These are phyloP conservation scores for Alviniconcha marisindica DNA, from an alignment of 1,140 invertebrate genomes.

Conservation along the genomic window DNA sequence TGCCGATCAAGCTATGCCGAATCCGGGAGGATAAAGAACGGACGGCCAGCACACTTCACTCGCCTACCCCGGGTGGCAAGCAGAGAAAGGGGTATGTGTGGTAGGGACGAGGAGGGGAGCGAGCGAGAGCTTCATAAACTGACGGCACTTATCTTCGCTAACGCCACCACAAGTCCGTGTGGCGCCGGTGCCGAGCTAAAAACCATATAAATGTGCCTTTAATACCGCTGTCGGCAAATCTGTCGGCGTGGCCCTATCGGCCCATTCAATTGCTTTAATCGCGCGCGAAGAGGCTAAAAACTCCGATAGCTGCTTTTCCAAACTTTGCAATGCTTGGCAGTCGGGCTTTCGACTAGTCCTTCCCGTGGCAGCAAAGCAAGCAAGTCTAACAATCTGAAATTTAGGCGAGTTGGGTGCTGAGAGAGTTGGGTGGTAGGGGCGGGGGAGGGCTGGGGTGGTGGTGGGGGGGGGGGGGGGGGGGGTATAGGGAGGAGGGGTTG, in stretches of 20 bases:
- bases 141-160: constrained; percentile 27
- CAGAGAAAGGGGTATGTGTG: neutral
- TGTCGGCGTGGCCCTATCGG: neutral
- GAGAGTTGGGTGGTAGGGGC: no score
- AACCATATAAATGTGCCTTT: constrained; percentile 31
- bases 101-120: neutral
- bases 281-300: constrained; percentile 26
- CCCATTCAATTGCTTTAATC: constrained; percentile 33
- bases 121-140: constrained; percentile 30
- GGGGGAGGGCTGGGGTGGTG: no score
- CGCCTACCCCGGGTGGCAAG: neutral
- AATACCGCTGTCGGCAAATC: constrained; percentile 10
- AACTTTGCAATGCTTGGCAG: neutral
- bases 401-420: no score
- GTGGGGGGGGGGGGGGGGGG: no score
- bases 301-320: constrained; percentile 12
- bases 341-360: no score
- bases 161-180: constrained; percentile 6
- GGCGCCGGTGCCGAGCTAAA: constrained; percentile 28
- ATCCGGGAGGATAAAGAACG: neutral
- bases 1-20: constrained; percentile 6
- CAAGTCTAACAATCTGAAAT: no score
- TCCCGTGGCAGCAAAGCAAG: no score
- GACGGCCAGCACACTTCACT: no score
- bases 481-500: no score